A percentile compares a stretch with the other conserved stretches of the same genome.
These are phyloP conservation scores for Batillaria attramentaria DNA, from an alignment of 1,140 invertebrate species.

Conservation along the genomic window DNA sequence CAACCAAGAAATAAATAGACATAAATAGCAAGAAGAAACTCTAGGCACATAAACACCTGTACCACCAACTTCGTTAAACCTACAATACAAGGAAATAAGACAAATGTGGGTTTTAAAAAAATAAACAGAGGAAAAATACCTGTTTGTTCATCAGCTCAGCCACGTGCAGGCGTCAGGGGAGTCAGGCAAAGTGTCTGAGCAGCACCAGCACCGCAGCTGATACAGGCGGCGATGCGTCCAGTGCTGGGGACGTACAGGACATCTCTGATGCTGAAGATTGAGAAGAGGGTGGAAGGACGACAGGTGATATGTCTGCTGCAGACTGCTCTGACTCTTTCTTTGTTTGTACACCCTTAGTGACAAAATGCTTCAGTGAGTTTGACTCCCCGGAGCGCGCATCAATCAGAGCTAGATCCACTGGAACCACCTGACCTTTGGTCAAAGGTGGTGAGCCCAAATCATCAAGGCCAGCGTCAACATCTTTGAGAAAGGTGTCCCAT, in stretches of 20 bases:
- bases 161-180: constrained; percentile 65
- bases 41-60: too few relatives aligned
- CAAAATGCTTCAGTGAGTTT: constrained; percentile 40
- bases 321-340: background rate
- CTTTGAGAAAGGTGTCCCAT: constrained; percentile 56
- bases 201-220: constrained; percentile 53
- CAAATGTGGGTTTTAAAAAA: too few relatives aligned
- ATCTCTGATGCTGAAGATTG: background rate
- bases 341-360: too few relatives aligned
- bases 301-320: background rate
- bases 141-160: constrained; percentile 43
- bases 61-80: too few relatives aligned
- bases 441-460: constrained; percentile 27
- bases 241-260: background rate
- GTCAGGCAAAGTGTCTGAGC: constrained; percentile 67
- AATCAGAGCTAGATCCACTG: constrained; percentile 39
- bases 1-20: too few relatives aligned
- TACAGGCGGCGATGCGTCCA: too few relatives aligned
- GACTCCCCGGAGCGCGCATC: constrained; percentile 48
- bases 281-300: background rate
- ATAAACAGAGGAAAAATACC: constrained; percentile 31
- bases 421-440: constrained; percentile 38
- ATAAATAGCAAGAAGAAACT: too few relatives aligned
- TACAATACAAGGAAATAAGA: too few relatives aligned
- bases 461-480: constrained; percentile 49